These are phyloP conservation scores for Coptotermes formosanus DNA, from an alignment of 1,140 invertebrate genomes.

Conservation along the genomic window DNA sequence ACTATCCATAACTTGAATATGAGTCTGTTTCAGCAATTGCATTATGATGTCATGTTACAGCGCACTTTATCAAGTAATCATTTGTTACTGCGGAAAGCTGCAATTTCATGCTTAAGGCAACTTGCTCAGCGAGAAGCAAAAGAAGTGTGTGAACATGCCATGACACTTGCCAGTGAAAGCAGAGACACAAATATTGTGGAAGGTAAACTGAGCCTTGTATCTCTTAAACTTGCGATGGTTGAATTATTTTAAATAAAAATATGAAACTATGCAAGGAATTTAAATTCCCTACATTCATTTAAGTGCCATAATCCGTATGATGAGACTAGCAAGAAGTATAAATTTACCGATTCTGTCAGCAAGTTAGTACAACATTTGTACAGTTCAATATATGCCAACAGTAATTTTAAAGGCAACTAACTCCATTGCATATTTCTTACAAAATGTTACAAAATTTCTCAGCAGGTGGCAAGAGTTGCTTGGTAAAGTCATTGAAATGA, in stretches of 20 bases:
- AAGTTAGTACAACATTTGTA: no score
- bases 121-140: conserved; percentile 93
- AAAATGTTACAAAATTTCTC: no score
- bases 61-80: conserved; percentile 84
- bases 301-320: no score
- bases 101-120: conserved; percentile 92
- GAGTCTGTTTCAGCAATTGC: neutral
- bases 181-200: conserved; percentile 53
- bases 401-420: no score
- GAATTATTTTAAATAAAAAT: neutral
- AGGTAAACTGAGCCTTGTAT: conserved; percentile 34
- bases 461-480: no score
- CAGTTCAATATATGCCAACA: no score
- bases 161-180: conserved; percentile 65
- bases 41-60: conserved; percentile 49
- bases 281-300: neutral
- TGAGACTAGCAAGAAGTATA: no score
- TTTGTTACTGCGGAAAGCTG: conserved; percentile 85
- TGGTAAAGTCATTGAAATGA: no score
- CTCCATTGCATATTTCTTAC: no score
- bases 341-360: no score
- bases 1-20: no score
- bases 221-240: neutral
- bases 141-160: conserved; percentile 91
- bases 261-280: neutral